Evolutionary conservation across 2,113 vertebrate species (phyloP).

Genomic region (Pseudorectes ferrugineus): DNA sequence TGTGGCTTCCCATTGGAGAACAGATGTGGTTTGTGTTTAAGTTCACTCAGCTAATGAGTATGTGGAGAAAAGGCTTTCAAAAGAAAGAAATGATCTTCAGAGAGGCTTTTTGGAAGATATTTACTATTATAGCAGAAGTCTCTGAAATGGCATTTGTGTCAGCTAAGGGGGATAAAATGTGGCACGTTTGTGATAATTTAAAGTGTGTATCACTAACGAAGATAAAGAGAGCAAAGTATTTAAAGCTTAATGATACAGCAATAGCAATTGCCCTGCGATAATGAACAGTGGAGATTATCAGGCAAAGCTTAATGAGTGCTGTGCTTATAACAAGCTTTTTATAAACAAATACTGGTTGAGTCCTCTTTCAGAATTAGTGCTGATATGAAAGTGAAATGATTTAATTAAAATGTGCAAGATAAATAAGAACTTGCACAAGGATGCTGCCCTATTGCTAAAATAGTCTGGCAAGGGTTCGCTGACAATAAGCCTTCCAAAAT

Average conservation of each 20-base stretch:
- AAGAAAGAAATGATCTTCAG: constrained; percentile 18
- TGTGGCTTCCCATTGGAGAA: not conserved
- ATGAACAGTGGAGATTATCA: constrained; percentile 66
- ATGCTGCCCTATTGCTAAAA: not conserved
- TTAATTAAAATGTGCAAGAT: constrained; percentile 69
- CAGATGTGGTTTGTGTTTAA: constrained; percentile 5
- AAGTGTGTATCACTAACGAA: constrained; percentile 25
- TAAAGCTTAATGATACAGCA: constrained; percentile 58
- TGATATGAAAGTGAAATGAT: constrained; percentile 58
- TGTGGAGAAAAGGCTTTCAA: constrained; percentile 43
- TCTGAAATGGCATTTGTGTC: constrained; percentile 42
- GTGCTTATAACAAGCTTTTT: constrained; percentile 66
- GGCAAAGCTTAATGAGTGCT: constrained; percentile 62
- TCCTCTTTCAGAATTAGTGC: constrained; percentile 68
- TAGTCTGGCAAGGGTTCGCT: constrained; percentile 9
- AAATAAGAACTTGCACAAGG: constrained; percentile 46
- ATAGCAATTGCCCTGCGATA: constrained; percentile 58
- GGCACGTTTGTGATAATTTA: constrained; percentile 5
- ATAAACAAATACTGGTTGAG: constrained; percentile 70
- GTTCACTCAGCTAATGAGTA: constrained; percentile 38
- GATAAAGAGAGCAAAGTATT: constrained; percentile 63
- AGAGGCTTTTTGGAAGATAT: not conserved
- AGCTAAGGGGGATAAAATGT: constrained; percentile 14
- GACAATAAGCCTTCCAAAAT: constrained; percentile 22
- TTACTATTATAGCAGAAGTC: not conserved